These are phyloP conservation scores for Thaumatotibia leucotreta DNA, from an alignment of 1,140 invertebrate species.

Conservation along the genomic window DNA sequence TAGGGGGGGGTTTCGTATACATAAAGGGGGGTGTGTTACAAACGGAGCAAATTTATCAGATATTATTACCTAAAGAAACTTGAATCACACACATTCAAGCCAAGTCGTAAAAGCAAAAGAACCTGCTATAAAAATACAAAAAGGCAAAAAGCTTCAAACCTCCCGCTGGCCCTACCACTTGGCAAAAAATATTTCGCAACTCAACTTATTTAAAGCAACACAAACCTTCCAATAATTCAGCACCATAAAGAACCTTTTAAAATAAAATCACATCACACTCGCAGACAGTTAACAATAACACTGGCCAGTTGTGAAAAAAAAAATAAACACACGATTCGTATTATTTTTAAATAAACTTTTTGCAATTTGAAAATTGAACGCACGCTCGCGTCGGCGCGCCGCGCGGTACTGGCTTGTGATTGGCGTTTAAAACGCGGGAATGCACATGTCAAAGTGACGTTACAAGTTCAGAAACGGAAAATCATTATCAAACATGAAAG, in stretches of 20 bases:
- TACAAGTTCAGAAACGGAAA: background rate
- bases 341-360: background rate
- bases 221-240: background rate
- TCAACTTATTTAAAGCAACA: background rate
- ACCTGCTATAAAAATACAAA: background rate
- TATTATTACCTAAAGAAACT: background rate
- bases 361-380: slow-evolving; percentile 31
- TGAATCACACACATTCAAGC: background rate
- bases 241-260: slow-evolving; percentile 6
- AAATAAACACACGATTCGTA: slow-evolving; percentile 21
- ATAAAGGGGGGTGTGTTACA: too few species aligned
- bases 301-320: slow-evolving; percentile 13
- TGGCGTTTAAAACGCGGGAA: slow-evolving; percentile 51
- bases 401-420: slow-evolving; percentile 47
- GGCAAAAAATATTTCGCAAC: slow-evolving; percentile 7
- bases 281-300: background rate
- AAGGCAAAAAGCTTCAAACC: slow-evolving; percentile 4
- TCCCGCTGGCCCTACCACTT: slow-evolving; percentile 3
- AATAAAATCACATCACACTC: background rate
- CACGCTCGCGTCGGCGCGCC: slow-evolving; percentile 37
- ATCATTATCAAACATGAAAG: background rate
- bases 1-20: too few species aligned
- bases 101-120: background rate
- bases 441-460: slow-evolving; percentile 36
- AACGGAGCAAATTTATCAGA: background rate